Evolutionary conservation across 2,888 invertebrate species (phyloP).

Genomic region (Drosophila subquinaria): DNA sequence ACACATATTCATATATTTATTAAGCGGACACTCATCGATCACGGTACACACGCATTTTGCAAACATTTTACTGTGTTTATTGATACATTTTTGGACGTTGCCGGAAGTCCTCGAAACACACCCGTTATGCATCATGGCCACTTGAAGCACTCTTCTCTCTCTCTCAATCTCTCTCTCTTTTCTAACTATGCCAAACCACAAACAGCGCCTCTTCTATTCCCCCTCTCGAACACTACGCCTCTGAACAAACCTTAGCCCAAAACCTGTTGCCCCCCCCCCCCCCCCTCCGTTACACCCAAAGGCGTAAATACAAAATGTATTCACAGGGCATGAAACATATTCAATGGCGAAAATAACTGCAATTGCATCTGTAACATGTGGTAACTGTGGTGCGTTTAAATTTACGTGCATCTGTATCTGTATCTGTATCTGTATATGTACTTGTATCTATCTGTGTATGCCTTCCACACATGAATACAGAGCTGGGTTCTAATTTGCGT

Average conservation of each 20-base stretch:
- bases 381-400: background rate
- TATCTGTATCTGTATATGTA: background rate
- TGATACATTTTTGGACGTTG: conserved; percentile 29
- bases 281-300: conserved; percentile 4
- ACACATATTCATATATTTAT: conserved; percentile 1
- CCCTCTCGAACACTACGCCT: background rate
- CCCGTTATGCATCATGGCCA: conserved; percentile 17
- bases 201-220: background rate
- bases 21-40: conserved; percentile 31
- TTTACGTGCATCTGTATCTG: background rate
- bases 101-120: conserved; percentile 30
- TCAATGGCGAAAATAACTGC: conserved; percentile 30
- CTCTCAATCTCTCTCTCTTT: background rate
- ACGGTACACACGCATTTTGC: conserved; percentile 27
- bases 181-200: conserved; percentile 26
- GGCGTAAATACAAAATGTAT: conserved; percentile 36
- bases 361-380: conserved; percentile 22
- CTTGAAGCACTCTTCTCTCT: conserved; percentile 16
- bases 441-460: background rate
- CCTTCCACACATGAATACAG: background rate
- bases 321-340: conserved; percentile 36
- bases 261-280: conserved; percentile 7
- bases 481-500: background rate
- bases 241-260: conserved; percentile 20
- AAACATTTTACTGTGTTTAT: conserved; percentile 53